Conservation (phyloP, 1,140 invertebrate species). For the Sycobia sp. region DNA sequence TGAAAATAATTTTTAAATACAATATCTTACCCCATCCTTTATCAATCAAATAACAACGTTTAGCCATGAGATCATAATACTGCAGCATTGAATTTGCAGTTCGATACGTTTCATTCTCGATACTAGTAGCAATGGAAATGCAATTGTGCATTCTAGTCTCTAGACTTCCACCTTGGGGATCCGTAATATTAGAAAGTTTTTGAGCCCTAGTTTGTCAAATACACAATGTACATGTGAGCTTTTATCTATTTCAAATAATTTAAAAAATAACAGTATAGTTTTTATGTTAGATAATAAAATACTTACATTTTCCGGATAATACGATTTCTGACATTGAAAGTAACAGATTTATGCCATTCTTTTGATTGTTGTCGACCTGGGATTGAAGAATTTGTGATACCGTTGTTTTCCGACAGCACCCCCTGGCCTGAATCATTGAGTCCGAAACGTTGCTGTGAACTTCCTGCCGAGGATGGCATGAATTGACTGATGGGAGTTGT, state of each 20-base stretch:
- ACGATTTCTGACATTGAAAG: conserved; percentile 29
- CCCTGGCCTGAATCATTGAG: conserved; percentile 18
- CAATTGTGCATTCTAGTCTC: conserved; percentile 28
- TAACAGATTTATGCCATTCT: conserved; percentile 32
- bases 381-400: conserved; percentile 26
- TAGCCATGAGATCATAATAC: conserved; percentile 33
- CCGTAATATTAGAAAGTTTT: conserved; percentile 27
- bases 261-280: not conserved
- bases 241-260: not conserved
- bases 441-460: conserved; percentile 20
- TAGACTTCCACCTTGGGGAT: conserved; percentile 18
- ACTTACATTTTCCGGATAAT: conserved; percentile 32
- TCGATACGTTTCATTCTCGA: conserved; percentile 31
- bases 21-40: conserved; percentile 30
- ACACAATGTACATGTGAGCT: no score
- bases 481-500: conserved; percentile 20
- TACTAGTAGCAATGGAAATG: conserved; percentile 23
- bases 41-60: conserved; percentile 21
- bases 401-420: conserved; percentile 28
- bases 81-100: conserved; percentile 27
- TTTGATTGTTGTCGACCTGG: conserved; percentile 26
- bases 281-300: not conserved
- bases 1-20: not conserved
- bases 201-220: conserved; percentile 20
- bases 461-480: conserved; percentile 19